Conservation (phyloP, 1,140 invertebrate genomes). For the Scaptomyza pallida region DNA sequence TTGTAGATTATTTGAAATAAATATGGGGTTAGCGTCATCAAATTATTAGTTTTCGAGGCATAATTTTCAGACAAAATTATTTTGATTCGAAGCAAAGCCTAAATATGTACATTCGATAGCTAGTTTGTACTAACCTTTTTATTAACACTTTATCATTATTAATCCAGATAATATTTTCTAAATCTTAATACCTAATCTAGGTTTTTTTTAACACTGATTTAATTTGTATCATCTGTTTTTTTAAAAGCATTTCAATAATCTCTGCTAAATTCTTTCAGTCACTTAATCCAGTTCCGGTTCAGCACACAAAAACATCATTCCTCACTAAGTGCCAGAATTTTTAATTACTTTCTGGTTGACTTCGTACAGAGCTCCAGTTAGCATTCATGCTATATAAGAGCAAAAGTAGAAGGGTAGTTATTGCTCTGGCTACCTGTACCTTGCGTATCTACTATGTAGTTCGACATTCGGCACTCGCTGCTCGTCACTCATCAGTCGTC, state of each 20-base stretch:
- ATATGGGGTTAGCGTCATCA: neutral
- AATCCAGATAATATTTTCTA: too few relatives aligned
- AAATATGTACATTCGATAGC: too few relatives aligned
- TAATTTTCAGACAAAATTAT: too few relatives aligned
- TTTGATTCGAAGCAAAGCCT: too few relatives aligned
- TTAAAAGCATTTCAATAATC: neutral
- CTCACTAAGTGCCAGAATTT: neutral
- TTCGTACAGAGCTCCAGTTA: slow-evolving; percentile 31
- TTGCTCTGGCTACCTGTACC: slow-evolving; percentile 16
- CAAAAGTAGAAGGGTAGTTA: too few relatives aligned
- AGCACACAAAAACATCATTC: slow-evolving; percentile 1
- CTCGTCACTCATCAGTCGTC: slow-evolving; percentile 24
- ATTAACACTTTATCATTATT: too few relatives aligned
- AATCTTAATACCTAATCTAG: too few relatives aligned
- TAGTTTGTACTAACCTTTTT: too few relatives aligned
- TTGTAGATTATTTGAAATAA: neutral
- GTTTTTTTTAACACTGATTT: neutral
- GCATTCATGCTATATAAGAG: slow-evolving; percentile 33
- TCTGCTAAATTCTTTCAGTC: neutral
- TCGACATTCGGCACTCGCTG: slow-evolving; percentile 51
- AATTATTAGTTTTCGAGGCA: neutral
- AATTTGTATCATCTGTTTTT: neutral
- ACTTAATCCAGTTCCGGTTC: slow-evolving; percentile 4
- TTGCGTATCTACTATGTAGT: slow-evolving; percentile 5
- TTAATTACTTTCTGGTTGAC: slow-evolving; percentile 10